phyloP scores from a whole-genome alignment of 2,888 invertebrate species.

The Apantesis nais region DNA sequence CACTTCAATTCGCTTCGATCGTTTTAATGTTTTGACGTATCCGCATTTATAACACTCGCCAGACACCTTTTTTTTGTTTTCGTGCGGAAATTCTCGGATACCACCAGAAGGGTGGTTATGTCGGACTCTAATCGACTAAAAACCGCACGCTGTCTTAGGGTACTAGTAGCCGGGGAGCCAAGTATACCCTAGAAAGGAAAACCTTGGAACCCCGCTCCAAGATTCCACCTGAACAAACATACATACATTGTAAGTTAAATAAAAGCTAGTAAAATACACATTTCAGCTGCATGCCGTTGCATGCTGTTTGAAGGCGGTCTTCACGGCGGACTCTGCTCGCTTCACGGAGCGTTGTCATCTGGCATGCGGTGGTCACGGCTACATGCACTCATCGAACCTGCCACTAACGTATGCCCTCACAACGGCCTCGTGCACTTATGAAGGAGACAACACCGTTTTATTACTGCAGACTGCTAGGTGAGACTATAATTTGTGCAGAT shows the following conservation, averaged over 20 bases:
- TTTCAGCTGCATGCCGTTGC: slow-evolving; percentile 94
- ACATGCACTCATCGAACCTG: slow-evolving; percentile 93
- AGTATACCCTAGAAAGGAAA: too few species aligned
- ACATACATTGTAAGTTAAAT: too few species aligned
- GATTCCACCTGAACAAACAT: too few species aligned
- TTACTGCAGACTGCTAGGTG: slow-evolving; percentile 94
- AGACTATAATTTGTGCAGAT: neutral
- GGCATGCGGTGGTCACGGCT: slow-evolving; percentile 98
- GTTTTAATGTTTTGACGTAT: too few species aligned
- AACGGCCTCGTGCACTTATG: slow-evolving; percentile 96
- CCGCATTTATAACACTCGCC: neutral
- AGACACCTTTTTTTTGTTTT: too few species aligned
- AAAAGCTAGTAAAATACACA: neutral
- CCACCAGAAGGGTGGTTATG: too few species aligned
- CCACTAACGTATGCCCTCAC: slow-evolving; percentile 93
- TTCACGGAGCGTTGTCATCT: slow-evolving; percentile 93
- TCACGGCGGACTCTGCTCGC: slow-evolving; percentile 89
- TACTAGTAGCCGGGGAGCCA: too few species aligned
- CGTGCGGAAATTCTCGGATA: too few species aligned
- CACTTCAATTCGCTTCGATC: too few species aligned
- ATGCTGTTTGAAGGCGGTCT: slow-evolving; percentile 96
- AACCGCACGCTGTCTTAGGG: too few species aligned
- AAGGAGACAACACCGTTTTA: slow-evolving; percentile 98
- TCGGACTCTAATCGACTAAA: too few species aligned
- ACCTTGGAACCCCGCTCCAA: too few species aligned